Evolutionary conservation across 2,888 invertebrate genomes (phyloP).

Genomic region (Meiosimyza platycephala): DNA sequence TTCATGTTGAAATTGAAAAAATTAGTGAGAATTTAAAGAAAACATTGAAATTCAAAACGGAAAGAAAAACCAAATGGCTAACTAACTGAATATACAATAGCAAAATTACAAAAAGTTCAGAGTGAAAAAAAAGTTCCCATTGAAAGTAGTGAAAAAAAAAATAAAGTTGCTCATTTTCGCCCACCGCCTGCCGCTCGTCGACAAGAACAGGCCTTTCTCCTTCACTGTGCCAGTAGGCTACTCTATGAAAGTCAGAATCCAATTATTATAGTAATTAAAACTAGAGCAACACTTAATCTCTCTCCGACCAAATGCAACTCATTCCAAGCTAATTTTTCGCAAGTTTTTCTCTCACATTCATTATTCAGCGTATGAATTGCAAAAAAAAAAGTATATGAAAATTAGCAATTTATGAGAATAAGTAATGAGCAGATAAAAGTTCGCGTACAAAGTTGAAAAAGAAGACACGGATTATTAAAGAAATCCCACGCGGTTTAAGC

Average conservation of each 20-base stretch:
- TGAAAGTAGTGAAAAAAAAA: constrained; percentile 5
- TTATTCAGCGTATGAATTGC: constrained; percentile 4
- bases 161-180: no score
- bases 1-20: not conserved
- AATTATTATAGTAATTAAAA: not conserved
- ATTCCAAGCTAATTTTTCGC: constrained; percentile 3
- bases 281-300: constrained; percentile 9
- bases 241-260: not conserved
- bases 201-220: not conserved
- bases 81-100: constrained; percentile 8
- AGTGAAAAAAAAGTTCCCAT: not conserved
- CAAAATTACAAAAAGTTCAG: not conserved
- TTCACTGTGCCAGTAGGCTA: not conserved
- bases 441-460: not conserved
- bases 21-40: constrained; percentile 2
- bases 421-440: not conserved
- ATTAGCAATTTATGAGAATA: not conserved
- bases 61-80: not conserved
- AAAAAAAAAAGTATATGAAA: constrained; percentile 5
- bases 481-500: not conserved
- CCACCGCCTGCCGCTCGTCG: no score
- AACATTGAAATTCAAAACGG: constrained; percentile 11
- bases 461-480: not conserved
- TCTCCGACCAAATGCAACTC: not conserved
- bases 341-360: not conserved